Base-by-base conservation (phyloP, 1,140 invertebrate species). In the Diprion similis region DNA sequence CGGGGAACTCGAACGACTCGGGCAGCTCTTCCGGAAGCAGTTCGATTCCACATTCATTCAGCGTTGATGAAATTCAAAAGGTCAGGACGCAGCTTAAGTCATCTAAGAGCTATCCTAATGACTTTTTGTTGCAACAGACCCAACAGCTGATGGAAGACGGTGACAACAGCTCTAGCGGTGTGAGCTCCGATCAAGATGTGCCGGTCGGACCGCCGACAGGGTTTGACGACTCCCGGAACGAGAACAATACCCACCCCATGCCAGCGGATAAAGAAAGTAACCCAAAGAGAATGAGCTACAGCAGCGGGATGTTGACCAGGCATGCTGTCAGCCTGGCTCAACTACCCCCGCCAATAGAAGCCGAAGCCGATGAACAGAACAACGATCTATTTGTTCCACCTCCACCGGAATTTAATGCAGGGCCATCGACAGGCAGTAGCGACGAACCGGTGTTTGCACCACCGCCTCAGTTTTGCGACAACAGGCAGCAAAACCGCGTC, bases 61-160 rank as follows among this genome's bases (percentile, higher is more conserved):
- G 93, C 71, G 94, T 95, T 65, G 94, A 96, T 80, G 95, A 96
- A 85, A 96, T 96, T 68, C 94, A 95, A 82, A 95, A 95, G 84
- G 94, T 95, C 66, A 90, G 94, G 73, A 94, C 94, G 67, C 92
- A 94, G 80, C 88, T 97, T 24, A 96, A 96, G 83, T 94, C 92
- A 69, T 96, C 94, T 7, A 94, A 94, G 81, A 95, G 94, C 6
- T 95, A 94, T 83, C 94, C 94, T 13, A 95, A 95, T 85, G 93
- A 95, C 79, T 92, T 95, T 74, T 82, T 91, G 37, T 80, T 89
- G 80, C 92, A 91, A 77, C 87, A 89, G 81, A 90, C 88, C 51
- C 89, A 91, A 82, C 82, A 82, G 2, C 76, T 88, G 1, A 86
- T 91, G 10, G 94, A 95, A 87, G 94, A 95, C 83, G 94, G 94